phyloP scores from a whole-genome alignment of 2,888 invertebrate species.

The Andrena haemorrhoa region DNA sequence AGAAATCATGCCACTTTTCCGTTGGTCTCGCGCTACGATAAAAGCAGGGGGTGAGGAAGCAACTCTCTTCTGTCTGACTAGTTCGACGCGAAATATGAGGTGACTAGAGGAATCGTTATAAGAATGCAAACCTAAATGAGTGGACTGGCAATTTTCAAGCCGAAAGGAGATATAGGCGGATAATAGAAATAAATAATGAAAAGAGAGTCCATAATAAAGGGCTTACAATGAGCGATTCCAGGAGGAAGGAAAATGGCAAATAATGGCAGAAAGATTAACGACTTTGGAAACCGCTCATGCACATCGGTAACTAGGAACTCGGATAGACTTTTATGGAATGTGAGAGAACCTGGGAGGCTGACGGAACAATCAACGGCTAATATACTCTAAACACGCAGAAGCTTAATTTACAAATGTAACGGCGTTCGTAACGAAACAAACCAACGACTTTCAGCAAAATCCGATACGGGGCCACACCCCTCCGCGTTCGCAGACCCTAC shows the following conservation, averaged over 20 bases:
- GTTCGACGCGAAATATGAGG: neutral
- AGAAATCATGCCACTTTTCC: neutral
- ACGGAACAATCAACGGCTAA: constrained; percentile 33
- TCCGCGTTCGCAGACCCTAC: constrained; percentile 65
- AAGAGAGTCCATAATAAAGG: too few species aligned
- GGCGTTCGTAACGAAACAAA: constrained; percentile 28
- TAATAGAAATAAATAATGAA: too few species aligned
- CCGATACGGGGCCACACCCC: constrained; percentile 69
- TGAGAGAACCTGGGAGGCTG: constrained; percentile 53
- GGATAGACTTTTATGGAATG: constrained; percentile 59
- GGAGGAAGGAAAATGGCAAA: neutral
- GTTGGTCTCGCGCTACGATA: neutral
- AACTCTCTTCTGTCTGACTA: neutral
- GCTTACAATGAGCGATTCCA: too few species aligned
- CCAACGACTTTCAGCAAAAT: constrained; percentile 76
- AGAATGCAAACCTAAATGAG: too few species aligned
- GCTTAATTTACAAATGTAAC: constrained; percentile 23
- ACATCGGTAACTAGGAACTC: constrained; percentile 16
- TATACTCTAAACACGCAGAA: constrained; percentile 28
- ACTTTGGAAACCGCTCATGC: neutral
- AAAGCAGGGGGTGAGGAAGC: neutral
- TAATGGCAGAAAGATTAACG: neutral
- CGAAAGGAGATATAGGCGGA: neutral
- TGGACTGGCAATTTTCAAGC: neutral
- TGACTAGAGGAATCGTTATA: too few species aligned